Base-by-base conservation (phyloP, 2,888 invertebrate genomes). In the Chalcis sispes region DNA sequence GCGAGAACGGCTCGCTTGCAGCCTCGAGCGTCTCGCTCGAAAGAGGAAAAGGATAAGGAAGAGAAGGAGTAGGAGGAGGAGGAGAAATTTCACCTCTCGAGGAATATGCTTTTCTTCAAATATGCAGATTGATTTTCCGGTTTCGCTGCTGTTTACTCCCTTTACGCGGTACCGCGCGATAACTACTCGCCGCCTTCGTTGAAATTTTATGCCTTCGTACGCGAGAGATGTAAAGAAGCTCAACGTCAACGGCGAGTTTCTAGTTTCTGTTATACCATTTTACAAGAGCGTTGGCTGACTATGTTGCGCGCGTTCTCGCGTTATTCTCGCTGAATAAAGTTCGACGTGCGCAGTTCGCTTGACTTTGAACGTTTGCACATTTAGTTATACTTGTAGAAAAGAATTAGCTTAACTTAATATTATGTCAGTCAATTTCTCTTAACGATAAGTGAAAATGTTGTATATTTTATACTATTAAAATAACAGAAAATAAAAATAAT, bases 51-150 rank as follows among this genome's bases (percentile, higher is more conserved):
- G 80, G 13, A 18, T 10, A 56, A 42, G 32, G 36, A 40, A 52
- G 70, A 52, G 59, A 36, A 61, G 36, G 46, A 46, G 32, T 7
- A 48, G 20, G 36, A 56, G 58, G 29, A 50, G 27, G n/a, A 48
- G 58, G 36, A 71, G 69, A 36, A 72, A 58, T 52, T 64, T 66
- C 67, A 58, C 58, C 75, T 70, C 65, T 54, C n/a, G 79, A 80
- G 81, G 84, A 84, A 85, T 85, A 85, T 82, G 83, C 81, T 83
- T 76, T 80, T 75, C 75, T 20, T n/a, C 64, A 32, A 65, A 29
- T 58, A 52, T 50, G 1, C 48, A 58, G 67, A 32, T 50, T 72
- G 64, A 69, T 62, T 77, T 72, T 69, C 64, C 67, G 23, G 32
- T 18, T 50, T 32, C 18, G 32, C 20, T 42, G 23, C 59, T 18